A percentile compares a stretch with the other conserved stretches of the same genome.
These are phyloP conservation scores for Elgaria multicarinata DNA, from an alignment of 2,113 vertebrate species.

Conservation along the genomic window DNA sequence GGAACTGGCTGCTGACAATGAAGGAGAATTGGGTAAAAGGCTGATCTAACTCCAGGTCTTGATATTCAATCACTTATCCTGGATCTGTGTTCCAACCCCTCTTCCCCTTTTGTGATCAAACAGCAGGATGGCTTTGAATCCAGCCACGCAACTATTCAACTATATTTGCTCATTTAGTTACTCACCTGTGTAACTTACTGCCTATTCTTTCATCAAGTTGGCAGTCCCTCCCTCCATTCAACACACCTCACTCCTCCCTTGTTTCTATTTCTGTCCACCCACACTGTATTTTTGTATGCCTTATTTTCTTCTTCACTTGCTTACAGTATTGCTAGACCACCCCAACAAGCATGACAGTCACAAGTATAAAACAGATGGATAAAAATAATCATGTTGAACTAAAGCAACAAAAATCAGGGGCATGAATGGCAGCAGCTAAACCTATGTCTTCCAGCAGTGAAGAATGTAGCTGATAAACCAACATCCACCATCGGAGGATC, in stretches of 20 bases:
- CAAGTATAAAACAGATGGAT: background rate
- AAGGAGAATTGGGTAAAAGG: conserved; percentile 71
- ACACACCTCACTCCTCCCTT: background rate
- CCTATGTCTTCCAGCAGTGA: background rate
- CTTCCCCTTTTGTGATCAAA: background rate
- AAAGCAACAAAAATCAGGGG: background rate
- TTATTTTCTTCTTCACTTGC: background rate
- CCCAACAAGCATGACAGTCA: background rate
- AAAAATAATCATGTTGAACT: background rate
- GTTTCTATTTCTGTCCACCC: background rate
- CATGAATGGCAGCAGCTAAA: background rate
- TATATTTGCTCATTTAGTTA: background rate
- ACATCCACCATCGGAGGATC: background rate
- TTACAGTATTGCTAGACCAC: background rate
- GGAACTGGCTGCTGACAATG: conserved; percentile 79
- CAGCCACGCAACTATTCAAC: background rate
- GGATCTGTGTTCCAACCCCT: background rate
- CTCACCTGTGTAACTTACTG: background rate
- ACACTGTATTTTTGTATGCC: too few relatives aligned
- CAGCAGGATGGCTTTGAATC: background rate
- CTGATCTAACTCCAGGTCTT: background rate
- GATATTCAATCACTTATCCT: conserved; percentile 1
- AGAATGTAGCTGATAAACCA: background rate
- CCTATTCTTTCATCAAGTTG: background rate
- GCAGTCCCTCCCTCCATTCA: background rate